Evolutionary conservation across 2,888 invertebrate species (phyloP), one percentile per base, ranked within the genome.

Genomic region (Pandemis heparana): DNA sequence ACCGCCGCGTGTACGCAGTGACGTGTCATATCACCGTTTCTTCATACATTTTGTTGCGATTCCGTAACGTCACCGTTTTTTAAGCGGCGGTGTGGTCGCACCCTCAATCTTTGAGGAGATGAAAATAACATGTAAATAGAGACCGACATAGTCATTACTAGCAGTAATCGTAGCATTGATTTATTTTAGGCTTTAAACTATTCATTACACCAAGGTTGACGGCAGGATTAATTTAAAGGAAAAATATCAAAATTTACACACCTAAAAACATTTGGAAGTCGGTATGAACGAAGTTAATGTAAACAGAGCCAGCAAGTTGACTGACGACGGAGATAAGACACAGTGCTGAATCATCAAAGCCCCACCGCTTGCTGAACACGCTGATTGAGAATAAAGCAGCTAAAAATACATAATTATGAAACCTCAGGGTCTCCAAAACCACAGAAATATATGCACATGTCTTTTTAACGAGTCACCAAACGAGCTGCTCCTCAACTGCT

Each of bases 231-330:
- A n/a, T n/a, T 53, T 53, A 1, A 53, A 53, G 5, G 16, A 16
- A 9, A 4, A 18, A n/a, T 8, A 53, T 51, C 4, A 53, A 53
- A 18, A 18, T 1, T 18, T 16, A 78, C 85, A 80, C 85, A 92
- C 94, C 87, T 90, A 94, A 87, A 74, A 86, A 94, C 92, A 94
- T 94, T 9, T 92, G 88, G 0, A 92, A 79, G 77, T 93, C 91
- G 0, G 87, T 92, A 23, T 81, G 81, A 0, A 93, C 92, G 68
- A 89, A 89, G 1, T 87, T 82, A 10, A 89, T 85, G 18, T 85
- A 81, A 0, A 92, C 60, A 5, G 92, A 92, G 0, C 94, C 94
- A 1, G 87, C 82, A 0, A 92, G 79, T 75, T 93, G 94, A 82
- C 93, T 94, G 67, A 81, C 71, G 8, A 91, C 81, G 0, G 94